phyloP scores from a whole-genome alignment of 2,113 vertebrate species.

The Callospermophilus lateralis region DNA sequence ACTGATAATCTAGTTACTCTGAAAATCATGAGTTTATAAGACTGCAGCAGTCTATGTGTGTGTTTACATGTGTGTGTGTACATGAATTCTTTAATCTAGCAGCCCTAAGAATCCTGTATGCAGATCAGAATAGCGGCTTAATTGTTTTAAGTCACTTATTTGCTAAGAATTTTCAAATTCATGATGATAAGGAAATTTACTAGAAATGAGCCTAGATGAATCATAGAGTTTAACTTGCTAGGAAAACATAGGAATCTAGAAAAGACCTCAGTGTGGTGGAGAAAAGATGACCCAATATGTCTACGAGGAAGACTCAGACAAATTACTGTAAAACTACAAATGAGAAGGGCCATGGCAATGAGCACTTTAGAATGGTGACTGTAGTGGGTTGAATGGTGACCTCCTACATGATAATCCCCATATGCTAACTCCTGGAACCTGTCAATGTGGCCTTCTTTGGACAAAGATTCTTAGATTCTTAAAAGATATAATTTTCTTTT shows the following conservation, averaged over 20 bases:
- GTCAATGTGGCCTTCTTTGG: neutral
- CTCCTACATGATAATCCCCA: fast-evolving
- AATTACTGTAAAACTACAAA: neutral
- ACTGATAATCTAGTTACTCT: too few species aligned
- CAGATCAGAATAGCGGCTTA: neutral
- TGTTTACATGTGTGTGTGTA: neutral
- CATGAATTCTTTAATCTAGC: neutral
- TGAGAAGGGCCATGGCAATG: neutral
- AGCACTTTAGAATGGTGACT: neutral
- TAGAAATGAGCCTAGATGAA: neutral
- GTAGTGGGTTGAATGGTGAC: neutral
- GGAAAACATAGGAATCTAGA: neutral
- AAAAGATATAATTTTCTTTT: too few species aligned
- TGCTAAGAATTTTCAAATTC: neutral
- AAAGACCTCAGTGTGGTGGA: neutral
- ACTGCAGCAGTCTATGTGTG: neutral
- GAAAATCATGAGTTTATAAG: neutral
- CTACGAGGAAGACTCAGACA: neutral
- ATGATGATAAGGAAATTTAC: neutral
- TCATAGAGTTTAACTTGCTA: neutral
- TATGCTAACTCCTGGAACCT: neutral
- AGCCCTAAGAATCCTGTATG: neutral
- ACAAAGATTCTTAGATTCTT: neutral
- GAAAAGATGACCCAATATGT: neutral
- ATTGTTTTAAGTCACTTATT: neutral